A percentile compares a stretch with the other conserved stretches of the same genome.
Conservation (phyloP, 2,797 vertebrate genomes). For the Nyctalus aviator region DNA sequence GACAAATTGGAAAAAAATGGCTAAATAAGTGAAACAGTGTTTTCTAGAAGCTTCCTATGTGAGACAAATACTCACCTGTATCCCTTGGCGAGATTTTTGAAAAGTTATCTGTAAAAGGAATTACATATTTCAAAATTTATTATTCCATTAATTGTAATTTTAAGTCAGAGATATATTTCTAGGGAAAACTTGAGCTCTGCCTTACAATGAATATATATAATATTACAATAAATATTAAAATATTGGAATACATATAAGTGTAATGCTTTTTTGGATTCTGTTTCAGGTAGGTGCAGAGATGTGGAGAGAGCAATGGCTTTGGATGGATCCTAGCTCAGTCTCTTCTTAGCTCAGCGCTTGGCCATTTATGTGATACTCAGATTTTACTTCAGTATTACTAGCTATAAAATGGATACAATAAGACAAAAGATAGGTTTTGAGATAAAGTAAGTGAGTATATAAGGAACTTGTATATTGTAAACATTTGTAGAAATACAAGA, state of each 20-base stretch:
- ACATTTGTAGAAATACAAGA: not conserved
- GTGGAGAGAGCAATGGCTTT: not conserved
- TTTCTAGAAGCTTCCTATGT: not conserved
- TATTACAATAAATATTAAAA: not conserved
- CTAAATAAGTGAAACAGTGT: not conserved
- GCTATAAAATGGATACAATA: not conserved
- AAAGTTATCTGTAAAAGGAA: not conserved
- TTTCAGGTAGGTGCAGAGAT: not conserved
- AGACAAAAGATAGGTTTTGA: not conserved
- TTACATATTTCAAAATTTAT: not conserved
- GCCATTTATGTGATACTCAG: not conserved
- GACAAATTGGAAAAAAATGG: constrained; percentile 63
- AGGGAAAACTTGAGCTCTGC: not conserved
- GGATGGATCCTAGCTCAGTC: not conserved
- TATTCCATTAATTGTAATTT: not conserved
- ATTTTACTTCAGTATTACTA: not conserved
- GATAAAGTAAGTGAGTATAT: not conserved
- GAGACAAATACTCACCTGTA: not conserved
- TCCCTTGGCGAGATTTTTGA: not conserved
- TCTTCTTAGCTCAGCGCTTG: not conserved
- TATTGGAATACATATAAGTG: not conserved
- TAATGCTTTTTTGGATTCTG: not conserved
- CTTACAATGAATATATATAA: not conserved
- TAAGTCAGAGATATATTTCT: not conserved
- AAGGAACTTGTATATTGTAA: not conserved